Evolutionary conservation across 2,113 vertebrate species (phyloP).

Genomic region (Ctenomys sociabilis): DNA sequence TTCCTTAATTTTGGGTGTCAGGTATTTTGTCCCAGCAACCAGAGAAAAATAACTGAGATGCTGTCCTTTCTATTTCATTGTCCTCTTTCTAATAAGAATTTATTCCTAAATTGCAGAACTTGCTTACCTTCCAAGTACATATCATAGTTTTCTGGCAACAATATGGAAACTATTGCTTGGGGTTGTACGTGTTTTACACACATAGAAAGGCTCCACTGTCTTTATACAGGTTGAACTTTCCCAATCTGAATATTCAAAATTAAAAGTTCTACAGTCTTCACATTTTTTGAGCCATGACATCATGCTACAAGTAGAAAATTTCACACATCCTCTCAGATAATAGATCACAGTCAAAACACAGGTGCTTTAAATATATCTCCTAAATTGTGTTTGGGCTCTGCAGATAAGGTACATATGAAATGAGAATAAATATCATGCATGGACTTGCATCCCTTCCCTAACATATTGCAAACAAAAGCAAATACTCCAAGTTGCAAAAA

Average conservation of each 20-base stretch:
- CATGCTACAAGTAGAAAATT: neutral
- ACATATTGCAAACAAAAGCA: too few species aligned
- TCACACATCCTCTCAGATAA: neutral
- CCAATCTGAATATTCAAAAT: neutral
- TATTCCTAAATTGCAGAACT: neutral
- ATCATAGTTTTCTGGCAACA: neutral
- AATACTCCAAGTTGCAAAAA: neutral
- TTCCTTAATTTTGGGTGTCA: too few species aligned
- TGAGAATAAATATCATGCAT: neutral
- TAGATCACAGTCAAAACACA: neutral
- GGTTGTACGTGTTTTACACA: neutral
- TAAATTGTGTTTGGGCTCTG: neutral
- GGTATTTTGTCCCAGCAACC: too few species aligned
- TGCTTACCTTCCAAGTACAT: neutral
- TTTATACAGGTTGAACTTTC: neutral
- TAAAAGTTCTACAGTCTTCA: fast-evolving
- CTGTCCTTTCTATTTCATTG: neutral
- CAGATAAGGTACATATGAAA: neutral
- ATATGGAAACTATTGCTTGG: neutral
- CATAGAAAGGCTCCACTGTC: neutral
- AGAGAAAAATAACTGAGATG: too few species aligned
- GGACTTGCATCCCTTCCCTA: too few species aligned
- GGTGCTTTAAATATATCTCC: neutral
- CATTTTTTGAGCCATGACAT: neutral
- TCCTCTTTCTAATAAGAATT: neutral